phyloP scores from a whole-genome alignment of 2,888 invertebrate species.

The Lissonota sp. region DNA sequence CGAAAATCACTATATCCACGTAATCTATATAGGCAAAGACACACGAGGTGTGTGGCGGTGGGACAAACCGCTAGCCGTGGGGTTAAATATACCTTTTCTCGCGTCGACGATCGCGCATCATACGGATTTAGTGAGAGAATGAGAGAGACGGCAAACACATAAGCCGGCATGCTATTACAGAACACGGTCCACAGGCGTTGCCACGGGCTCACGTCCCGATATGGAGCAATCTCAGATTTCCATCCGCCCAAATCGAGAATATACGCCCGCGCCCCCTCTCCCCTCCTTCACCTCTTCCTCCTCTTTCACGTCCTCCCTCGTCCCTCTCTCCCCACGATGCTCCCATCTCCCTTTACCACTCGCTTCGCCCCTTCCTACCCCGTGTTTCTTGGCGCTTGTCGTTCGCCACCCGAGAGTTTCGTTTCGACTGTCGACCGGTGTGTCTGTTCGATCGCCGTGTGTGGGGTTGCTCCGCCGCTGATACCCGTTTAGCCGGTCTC shows the following conservation, averaged over 20 bases:
- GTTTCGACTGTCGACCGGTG: conserved; percentile 67
- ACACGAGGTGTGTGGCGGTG: conserved; percentile 63
- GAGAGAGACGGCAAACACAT: conserved; percentile 63
- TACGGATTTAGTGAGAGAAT: conserved; percentile 51
- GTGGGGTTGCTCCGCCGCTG: conserved; percentile 35
- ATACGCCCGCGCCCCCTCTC: conserved; percentile 83
- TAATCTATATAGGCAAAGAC: conserved; percentile 18
- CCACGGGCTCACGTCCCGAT: conserved; percentile 86
- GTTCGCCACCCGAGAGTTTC: conserved; percentile 66
- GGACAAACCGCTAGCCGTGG: conserved; percentile 66
- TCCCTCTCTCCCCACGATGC: conserved; percentile 28
- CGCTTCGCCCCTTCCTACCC: conserved; percentile 67
- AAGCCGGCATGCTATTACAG: conserved; percentile 79
- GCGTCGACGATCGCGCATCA: conserved; percentile 69
- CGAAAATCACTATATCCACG: conserved; percentile 30
- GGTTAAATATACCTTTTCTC: conserved; percentile 80
- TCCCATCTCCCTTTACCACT: conserved; percentile 1
- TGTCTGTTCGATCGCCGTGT: conserved; percentile 55
- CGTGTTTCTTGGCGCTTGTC: conserved; percentile 64
- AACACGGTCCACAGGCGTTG: conserved; percentile 71
- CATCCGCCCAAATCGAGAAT: conserved; percentile 88
- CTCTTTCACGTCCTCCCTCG: conserved; percentile 28
- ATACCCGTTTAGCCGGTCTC: conserved; percentile 21
- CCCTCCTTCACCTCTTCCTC: conserved; percentile 57
- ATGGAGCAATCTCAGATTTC: conserved; percentile 90